These are phyloP conservation scores for Physocephala rufipes DNA, from an alignment of 2,888 invertebrate species.

Conservation along the genomic window DNA sequence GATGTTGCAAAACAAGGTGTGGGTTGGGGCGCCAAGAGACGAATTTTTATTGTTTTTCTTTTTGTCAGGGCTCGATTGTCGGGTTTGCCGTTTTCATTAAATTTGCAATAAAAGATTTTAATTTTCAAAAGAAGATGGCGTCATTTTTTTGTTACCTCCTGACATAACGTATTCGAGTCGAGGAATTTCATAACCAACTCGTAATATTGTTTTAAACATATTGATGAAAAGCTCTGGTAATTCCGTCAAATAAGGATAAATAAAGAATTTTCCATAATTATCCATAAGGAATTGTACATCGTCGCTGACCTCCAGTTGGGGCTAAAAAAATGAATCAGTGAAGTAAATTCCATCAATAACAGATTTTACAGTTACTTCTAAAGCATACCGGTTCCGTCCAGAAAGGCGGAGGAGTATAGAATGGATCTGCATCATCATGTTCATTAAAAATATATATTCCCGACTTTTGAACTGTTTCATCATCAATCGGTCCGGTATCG, in stretches of 20 bases:
- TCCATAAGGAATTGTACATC: constrained; percentile 57
- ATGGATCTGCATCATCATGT: constrained; percentile 53
- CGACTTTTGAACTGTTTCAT: constrained; percentile 44
- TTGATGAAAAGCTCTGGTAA: constrained; percentile 60
- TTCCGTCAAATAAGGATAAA: constrained; percentile 62
- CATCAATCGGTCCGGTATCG: constrained; percentile 45
- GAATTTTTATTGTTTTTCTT: too few species aligned
- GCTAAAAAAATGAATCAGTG: constrained; percentile 39
- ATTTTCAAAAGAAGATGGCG: too few species aligned
- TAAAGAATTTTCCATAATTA: constrained; percentile 58
- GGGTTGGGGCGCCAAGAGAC: too few species aligned
- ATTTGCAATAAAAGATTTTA: background rate
- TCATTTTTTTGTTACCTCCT: constrained; percentile 51
- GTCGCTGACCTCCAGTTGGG: constrained; percentile 50
- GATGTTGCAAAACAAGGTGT: too few species aligned
- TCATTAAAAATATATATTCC: constrained; percentile 55
- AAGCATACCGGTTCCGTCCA: constrained; percentile 25
- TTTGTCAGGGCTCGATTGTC: too few species aligned
- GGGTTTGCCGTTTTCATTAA: background rate
- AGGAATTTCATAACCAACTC: constrained; percentile 64
- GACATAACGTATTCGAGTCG: constrained; percentile 64
- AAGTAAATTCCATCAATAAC: background rate
- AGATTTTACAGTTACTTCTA: background rate
- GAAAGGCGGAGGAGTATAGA: constrained; percentile 35
- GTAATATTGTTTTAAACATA: constrained; percentile 60